Percentiles rank a stretch among this genome's conserved stretches.
These are phyloP conservation scores for Achroia grisella DNA, from an alignment of 1,140 invertebrate genomes.

Conservation along the genomic window DNA sequence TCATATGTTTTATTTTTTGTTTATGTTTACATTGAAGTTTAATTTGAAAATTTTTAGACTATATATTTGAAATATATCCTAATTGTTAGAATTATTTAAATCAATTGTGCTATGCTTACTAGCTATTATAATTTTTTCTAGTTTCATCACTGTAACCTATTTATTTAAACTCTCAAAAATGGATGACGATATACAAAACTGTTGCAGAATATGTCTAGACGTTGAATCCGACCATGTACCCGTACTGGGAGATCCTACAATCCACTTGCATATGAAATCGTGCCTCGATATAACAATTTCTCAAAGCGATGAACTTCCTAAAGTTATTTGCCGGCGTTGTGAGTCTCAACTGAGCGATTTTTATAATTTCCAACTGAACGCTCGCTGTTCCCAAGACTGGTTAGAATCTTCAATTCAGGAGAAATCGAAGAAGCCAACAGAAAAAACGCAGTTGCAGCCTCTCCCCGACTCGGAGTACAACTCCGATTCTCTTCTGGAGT, in stretches of 20 bases:
- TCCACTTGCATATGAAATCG: slow-evolving; percentile 51
- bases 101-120: too few species aligned
- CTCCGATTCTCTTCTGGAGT: slow-evolving; percentile 61
- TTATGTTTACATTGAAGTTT: too few species aligned
- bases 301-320: slow-evolving; percentile 43
- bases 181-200: slow-evolving; percentile 39
- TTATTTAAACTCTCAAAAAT: too few species aligned
- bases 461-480: slow-evolving; percentile 64
- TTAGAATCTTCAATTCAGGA: slow-evolving; percentile 48
- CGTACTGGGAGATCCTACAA: slow-evolving; percentile 43
- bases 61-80: too few species aligned
- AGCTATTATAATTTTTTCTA: background rate
- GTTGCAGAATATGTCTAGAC: slow-evolving; percentile 58
- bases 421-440: slow-evolving; percentile 36
- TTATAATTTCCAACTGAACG: slow-evolving; percentile 61
- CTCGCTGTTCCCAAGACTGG: slow-evolving; percentile 60
- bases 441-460: slow-evolving; percentile 52
- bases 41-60: too few species aligned
- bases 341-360: slow-evolving; percentile 51
- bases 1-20: too few species aligned
- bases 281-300: slow-evolving; percentile 43
- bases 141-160: too few species aligned
- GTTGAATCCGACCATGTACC: slow-evolving; percentile 43
- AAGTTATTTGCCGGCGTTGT: slow-evolving; percentile 45
- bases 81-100: too few species aligned